Evolutionary conservation across 2,113 vertebrate genomes (phyloP), one percentile per base, ranked within the genome.

Genomic region (rabbit (Oryctolagus cuniculus)): DNA sequence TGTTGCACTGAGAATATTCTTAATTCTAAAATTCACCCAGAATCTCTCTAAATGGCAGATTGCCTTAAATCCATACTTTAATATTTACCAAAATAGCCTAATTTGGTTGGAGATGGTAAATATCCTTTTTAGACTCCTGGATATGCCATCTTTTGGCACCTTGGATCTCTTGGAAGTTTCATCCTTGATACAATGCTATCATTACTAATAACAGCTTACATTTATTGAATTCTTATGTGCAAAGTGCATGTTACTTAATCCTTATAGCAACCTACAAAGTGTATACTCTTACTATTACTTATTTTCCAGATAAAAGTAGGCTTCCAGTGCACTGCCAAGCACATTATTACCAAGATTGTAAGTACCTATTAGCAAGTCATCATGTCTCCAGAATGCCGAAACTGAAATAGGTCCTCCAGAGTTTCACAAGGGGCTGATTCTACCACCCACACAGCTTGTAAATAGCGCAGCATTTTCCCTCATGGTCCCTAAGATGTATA

Each of bases 281-380:
- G 67, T 49, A 73, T 70, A 22, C 38, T 70, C 31, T 82, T 36
- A 49, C 67, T 77, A 49, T 15, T 8, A 36, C 21, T 83, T 53
- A 85, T 90, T 90, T 95, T 74, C 63, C 38, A 88, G 81, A 78
- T 72, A 85, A 93, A 90, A 88, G 29, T 31, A 74, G 51, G 64
- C 22, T 74, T 73, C 34, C 55, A 61, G 34, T 34, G 6, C 66
- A 72, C 70, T 67, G 66, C 36, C 75, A 79, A 96, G 78, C 44
- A 64, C 49, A n/a, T 66, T 75, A 38, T 87, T 89, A 74, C 67
- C 25, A 51, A 94, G 75, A 19, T 79, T 69, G 6, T 17, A 95
- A 94, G 87, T 93, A 70, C 89, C 87, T 80, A 96, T 94, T 91
- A 94, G 77, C 73, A 34, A 85, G 83, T 96, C 95, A 94, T 79